Base-by-base conservation (phyloP, 2,113 vertebrate species). In the Marmota monax region DNA sequence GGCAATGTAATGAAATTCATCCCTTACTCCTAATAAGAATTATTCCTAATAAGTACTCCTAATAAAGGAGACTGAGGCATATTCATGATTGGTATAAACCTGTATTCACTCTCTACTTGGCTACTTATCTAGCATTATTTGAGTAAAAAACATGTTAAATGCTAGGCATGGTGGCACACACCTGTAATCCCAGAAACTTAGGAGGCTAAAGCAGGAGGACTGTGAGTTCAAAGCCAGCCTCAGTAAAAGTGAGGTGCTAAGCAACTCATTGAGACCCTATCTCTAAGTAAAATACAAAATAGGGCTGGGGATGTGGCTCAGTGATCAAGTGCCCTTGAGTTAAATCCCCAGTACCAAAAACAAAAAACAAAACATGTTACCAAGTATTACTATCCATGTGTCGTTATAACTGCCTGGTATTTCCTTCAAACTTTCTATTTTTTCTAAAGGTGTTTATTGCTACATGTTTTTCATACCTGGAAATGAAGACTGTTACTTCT, bases 381-480 rank as follows among this genome's bases (percentile, higher is more conserved):
- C 2, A 51, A 77, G 63, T 77, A 69, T 61, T 48, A 42, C 18
- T 82, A 11, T 56, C 18, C 78, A 17, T 63, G 6, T 18, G 4
- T 77, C 3, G 12, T 22, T 72, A 16, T 78, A 76, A 67, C 89
- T 84, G 17, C 63, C 32, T 45, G 27, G 25, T 13, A 34, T 32
- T 7, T 67, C 29, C 39, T 76, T 69, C n/a, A 85, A 84, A 76
- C 23, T 23, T 32, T 92, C 51, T n/a, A n/a, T 86, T 94, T 94
- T 84, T 67, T 70, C 65, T 79, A 74, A 85, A 96, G 27, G 7
- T 77, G 3, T 58, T 85, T 77, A 51, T 78, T 58, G 29, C 11
- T 92, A 7, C 7, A 8, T 37, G 45, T 18, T 58, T 51, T 20
- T 48, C 32, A 27, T 61, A 56, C 13, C n/a, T 45, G 7, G 16